phyloP scores from a whole-genome alignment of 1,140 invertebrate genomes.

The Atta colombica region DNA sequence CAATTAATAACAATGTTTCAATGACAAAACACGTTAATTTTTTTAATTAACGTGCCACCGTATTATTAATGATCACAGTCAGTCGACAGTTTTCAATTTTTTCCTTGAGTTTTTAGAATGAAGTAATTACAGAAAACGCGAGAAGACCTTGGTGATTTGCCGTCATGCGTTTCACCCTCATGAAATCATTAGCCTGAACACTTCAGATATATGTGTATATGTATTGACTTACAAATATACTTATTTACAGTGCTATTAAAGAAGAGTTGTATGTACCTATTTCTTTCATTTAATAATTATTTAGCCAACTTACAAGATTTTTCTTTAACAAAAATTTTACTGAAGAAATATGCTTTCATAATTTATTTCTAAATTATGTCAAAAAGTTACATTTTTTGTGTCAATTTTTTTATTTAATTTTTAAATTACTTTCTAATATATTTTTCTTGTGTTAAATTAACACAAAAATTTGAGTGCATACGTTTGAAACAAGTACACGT shows the following conservation, averaged over 20 bases:
- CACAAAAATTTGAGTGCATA: not conserved
- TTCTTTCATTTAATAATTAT: not conserved
- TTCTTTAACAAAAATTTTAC: not conserved
- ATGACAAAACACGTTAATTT: not conserved
- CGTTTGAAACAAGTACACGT: not conserved
- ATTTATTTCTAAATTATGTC: conserved; percentile 10
- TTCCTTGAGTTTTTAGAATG: not conserved
- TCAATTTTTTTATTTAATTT: too few relatives aligned
- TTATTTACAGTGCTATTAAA: not conserved
- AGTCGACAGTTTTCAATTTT: not conserved
- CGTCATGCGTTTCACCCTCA: conserved; percentile 70
- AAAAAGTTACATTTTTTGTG: too few relatives aligned
- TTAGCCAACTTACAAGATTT: not conserved
- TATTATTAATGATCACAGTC: not conserved
- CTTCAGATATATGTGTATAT: conserved; percentile 53
- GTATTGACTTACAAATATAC: not conserved
- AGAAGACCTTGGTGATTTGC: conserved; percentile 63
- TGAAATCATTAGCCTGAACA: conserved; percentile 55
- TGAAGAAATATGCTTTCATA: not conserved
- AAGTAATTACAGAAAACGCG: conserved; percentile 51
- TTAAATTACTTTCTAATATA: too few relatives aligned
- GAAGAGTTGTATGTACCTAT: not conserved
- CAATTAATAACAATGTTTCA: not conserved
- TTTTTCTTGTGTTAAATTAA: too few relatives aligned
- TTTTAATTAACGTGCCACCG: not conserved